Evolutionary conservation across 2,797 vertebrate species (phyloP).

Genomic region (Erpetoichthys calabaricus): DNA sequence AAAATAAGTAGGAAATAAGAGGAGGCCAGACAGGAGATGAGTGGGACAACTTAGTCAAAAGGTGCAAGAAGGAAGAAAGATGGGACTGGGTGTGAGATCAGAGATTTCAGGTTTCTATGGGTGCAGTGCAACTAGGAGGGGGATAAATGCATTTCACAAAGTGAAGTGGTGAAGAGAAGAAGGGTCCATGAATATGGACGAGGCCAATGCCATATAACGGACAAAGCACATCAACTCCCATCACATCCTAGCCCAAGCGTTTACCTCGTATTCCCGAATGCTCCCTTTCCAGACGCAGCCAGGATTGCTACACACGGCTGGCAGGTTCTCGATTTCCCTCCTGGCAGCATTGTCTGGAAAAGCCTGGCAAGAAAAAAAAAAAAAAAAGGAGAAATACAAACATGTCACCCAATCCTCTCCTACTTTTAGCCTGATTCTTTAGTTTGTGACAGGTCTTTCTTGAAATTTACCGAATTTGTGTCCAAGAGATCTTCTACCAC

Average conservation of each 20-base stretch:
- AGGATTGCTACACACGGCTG: constrained; percentile 66
- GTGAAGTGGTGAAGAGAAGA: too few relatives aligned
- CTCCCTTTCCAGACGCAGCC: constrained; percentile 80
- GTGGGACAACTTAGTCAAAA: too few relatives aligned
- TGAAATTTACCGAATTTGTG: constrained; percentile 58
- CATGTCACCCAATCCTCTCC: not conserved
- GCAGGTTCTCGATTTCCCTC: constrained; percentile 81
- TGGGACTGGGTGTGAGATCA: too few relatives aligned
- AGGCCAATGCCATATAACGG: too few relatives aligned
- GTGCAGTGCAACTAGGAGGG: too few relatives aligned
- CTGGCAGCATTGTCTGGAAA: constrained; percentile 93
- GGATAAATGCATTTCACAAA: too few relatives aligned
- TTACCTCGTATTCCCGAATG: constrained; percentile 87
- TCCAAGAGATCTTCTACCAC: constrained; percentile 88
- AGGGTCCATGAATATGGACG: too few relatives aligned
- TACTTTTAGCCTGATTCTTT: not conserved
- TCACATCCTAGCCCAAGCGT: not conserved
- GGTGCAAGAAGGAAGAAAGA: too few relatives aligned
- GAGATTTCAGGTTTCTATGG: too few relatives aligned
- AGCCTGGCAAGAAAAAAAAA: constrained; percentile 44
- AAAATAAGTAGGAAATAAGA: too few relatives aligned
- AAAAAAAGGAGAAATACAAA: not conserved
- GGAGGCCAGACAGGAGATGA: too few relatives aligned
- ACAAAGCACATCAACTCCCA: too few relatives aligned
- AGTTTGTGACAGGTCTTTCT: not conserved